These are phyloP conservation scores for Xylocopa sonorina DNA, from an alignment of 1,140 invertebrate genomes.

Conservation along the genomic window DNA sequence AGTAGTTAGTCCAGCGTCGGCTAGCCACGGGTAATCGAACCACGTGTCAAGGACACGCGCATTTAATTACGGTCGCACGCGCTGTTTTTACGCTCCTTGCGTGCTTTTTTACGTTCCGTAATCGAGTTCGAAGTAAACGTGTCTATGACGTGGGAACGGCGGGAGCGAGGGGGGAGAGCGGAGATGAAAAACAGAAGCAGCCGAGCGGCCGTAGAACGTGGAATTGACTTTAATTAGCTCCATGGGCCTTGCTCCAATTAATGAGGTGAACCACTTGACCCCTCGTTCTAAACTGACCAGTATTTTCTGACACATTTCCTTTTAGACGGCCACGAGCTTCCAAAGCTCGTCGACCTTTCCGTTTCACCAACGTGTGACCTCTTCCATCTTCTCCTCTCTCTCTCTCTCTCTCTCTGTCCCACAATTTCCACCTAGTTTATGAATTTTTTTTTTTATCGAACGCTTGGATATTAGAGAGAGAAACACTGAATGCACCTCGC, in stretches of 20 bases:
- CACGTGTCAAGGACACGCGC: slow-evolving; percentile 62
- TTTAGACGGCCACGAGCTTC: background rate
- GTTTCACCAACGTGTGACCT: too few species aligned
- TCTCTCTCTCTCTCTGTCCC: too few species aligned
- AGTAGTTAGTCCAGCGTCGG: slow-evolving; percentile 58
- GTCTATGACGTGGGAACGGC: too few species aligned
- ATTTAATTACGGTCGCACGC: slow-evolving; percentile 55
- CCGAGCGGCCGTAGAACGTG: background rate
- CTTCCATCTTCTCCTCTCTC: background rate
- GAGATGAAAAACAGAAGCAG: slow-evolving; percentile 34
- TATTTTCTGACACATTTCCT: slow-evolving; percentile 38
- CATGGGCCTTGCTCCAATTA: slow-evolving; percentile 47
- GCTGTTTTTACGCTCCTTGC: slow-evolving; percentile 26
- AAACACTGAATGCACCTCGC: too few species aligned
- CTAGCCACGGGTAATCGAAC: slow-evolving; percentile 48
- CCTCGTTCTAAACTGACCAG: slow-evolving; percentile 7
- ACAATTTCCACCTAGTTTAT: too few species aligned
- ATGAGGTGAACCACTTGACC: slow-evolving; percentile 48
- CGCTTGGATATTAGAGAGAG: too few species aligned
- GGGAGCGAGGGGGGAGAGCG: too few species aligned
- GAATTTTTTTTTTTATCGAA: too few species aligned
- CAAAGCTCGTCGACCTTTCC: too few species aligned
- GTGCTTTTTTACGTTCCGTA: slow-evolving; percentile 24
- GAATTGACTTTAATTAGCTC: slow-evolving; percentile 40
- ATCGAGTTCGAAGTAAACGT: background rate